A percentile compares a stretch with the other conserved stretches of the same genome.
Evolutionary conservation across 2,888 invertebrate genomes (phyloP).

Genomic region (Biston stratarius): DNA sequence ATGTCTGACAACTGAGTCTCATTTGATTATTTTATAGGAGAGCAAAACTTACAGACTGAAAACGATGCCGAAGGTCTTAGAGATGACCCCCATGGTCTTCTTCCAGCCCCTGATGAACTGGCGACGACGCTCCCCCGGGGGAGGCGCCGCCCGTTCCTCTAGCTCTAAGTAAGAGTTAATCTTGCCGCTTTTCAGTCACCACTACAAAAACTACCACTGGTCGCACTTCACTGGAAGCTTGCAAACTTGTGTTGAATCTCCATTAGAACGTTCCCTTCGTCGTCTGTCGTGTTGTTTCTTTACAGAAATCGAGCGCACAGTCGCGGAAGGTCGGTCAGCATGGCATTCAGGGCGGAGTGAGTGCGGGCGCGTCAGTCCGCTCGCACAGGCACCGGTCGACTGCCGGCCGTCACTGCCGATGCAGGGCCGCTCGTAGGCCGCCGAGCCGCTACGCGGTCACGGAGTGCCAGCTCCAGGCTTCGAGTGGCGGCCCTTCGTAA

Average conservation of each 20-base stretch:
- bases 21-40: background rate
- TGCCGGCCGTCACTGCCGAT: slow-evolving; percentile 22
- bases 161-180: slow-evolving; percentile 82
- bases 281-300: slow-evolving; percentile 60
- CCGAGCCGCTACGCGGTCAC: slow-evolving; percentile 65
- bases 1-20: too few relatives aligned
- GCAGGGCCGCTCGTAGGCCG: slow-evolving; percentile 9
- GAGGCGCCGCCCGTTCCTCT: slow-evolving; percentile 75
- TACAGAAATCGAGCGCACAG: slow-evolving; percentile 65
- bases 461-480: slow-evolving; percentile 53
- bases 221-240: slow-evolving; percentile 65
- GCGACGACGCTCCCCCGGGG: slow-evolving; percentile 82
- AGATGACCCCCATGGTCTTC: slow-evolving; percentile 91
- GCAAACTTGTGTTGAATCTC: slow-evolving; percentile 24
- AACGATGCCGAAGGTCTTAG: slow-evolving; percentile 92
- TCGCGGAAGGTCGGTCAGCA: slow-evolving; percentile 59
- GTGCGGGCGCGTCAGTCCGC: slow-evolving; percentile 61
- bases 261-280: slow-evolving; percentile 29
- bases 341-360: slow-evolving; percentile 50
- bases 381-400: slow-evolving; percentile 39
- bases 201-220: slow-evolving; percentile 65
- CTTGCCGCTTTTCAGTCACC: slow-evolving; percentile 67
- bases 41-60: slow-evolving; percentile 91
- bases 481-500: slow-evolving; percentile 65
- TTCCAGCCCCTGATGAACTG: slow-evolving; percentile 83